Percentiles rank a stretch among this genome's conserved stretches.
These are phyloP conservation scores for Carpatolechia fugitivella DNA, from an alignment of 2,888 invertebrate species.

Conservation along the genomic window DNA sequence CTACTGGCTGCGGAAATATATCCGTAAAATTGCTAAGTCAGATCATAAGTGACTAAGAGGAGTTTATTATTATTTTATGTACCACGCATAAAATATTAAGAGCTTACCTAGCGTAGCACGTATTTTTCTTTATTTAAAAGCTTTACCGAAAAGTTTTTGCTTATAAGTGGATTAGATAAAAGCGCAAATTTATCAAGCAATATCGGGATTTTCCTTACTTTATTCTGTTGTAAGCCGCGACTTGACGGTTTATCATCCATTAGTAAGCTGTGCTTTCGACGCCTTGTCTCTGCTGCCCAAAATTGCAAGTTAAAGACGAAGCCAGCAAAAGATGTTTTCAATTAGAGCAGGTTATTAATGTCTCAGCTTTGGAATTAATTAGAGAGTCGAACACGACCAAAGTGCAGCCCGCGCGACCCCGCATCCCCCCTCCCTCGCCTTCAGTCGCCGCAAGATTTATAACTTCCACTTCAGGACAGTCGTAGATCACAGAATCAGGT, in stretches of 20 bases:
- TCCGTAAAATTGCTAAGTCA: too few species aligned
- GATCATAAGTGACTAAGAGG: too few species aligned
- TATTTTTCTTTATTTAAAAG: conserved; percentile 20
- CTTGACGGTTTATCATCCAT: conserved; percentile 61
- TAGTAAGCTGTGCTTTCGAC: conserved; percentile 28
- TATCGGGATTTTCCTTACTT: conserved; percentile 54
- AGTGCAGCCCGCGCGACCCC: conserved; percentile 33
- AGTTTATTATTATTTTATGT: too few species aligned
- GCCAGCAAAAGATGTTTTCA: conserved; percentile 42
- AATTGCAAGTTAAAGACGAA: conserved; percentile 47
- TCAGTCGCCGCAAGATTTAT: conserved; percentile 39
- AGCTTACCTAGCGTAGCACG: too few species aligned
- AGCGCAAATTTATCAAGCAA: conserved; percentile 55
- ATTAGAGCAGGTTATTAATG: conserved; percentile 52
- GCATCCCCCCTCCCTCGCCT: conserved; percentile 16
- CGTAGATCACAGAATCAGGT: conserved; percentile 31
- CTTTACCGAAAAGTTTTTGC: conserved; percentile 32
- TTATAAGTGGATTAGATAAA: conserved; percentile 41
- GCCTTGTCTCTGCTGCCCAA: conserved; percentile 24
- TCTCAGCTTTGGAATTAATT: conserved; percentile 51
- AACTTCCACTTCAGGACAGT: conserved; percentile 34
- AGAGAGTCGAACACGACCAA: conserved; percentile 37
- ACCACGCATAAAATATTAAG: neutral
- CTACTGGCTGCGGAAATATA: neutral
- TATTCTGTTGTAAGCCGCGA: conserved; percentile 52